A percentile compares a stretch with the other conserved stretches of the same genome.
These are phyloP conservation scores for Rattus rattus DNA, from an alignment of 2,113 vertebrate species.

Conservation along the genomic window DNA sequence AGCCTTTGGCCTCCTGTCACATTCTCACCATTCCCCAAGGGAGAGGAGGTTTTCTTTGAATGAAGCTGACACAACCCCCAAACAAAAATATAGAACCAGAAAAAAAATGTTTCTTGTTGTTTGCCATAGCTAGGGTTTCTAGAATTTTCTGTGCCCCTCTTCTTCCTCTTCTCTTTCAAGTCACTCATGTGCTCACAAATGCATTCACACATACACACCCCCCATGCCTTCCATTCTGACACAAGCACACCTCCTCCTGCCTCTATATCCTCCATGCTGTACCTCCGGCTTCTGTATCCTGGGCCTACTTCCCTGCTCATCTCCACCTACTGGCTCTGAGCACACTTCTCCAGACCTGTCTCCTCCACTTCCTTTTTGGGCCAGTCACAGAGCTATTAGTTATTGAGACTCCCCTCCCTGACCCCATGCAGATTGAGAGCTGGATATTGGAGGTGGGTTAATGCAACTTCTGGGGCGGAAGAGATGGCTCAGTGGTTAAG, in stretches of 20 bases:
- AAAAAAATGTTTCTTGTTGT: neutral
- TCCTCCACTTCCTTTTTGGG: neutral
- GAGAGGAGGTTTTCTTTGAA: neutral
- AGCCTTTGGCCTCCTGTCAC: no score
- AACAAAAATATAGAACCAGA: neutral
- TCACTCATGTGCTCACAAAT: neutral
- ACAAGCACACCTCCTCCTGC: neutral
- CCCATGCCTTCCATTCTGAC: neutral
- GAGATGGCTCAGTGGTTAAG: neutral
- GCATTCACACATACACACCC: accelerated
- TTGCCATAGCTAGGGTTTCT: neutral
- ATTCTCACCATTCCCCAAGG: neutral
- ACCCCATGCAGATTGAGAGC: neutral
- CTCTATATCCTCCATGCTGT: neutral
- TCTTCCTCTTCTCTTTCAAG: neutral
- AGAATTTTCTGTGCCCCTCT: neutral
- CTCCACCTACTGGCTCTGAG: neutral
- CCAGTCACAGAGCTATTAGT: accelerated
- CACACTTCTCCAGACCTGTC: neutral
- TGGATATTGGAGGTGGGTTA: neutral
- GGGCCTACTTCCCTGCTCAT: neutral
- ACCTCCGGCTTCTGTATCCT: neutral
- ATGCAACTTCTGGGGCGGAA: neutral
- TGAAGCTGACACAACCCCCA: accelerated
- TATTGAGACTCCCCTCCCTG: neutral